These are phyloP conservation scores for Pteronura brasiliensis DNA, from an alignment of 2,113 vertebrate genomes.

Conservation along the genomic window DNA sequence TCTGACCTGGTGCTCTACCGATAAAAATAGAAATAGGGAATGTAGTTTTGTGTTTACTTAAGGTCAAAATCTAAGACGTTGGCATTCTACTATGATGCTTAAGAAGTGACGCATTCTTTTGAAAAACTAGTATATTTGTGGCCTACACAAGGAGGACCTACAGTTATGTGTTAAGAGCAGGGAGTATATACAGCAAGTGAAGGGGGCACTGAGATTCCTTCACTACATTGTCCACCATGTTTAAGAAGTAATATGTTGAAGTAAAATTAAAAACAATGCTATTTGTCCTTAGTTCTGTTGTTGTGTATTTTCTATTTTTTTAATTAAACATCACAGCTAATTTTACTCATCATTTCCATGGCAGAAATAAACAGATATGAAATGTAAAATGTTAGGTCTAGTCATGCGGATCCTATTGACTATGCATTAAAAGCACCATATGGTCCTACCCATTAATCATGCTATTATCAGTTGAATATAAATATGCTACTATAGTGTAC, in stretches of 20 bases:
- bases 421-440: neutral
- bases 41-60: constrained; percentile 31
- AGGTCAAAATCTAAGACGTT: constrained; percentile 16
- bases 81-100: neutral
- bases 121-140: neutral
- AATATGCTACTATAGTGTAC: neutral
- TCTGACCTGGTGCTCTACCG: neutral
- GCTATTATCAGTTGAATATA: neutral
- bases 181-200: neutral
- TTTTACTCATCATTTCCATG: neutral
- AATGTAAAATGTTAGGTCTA: neutral
- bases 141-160: neutral
- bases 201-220: neutral
- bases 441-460: neutral
- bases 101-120: neutral
- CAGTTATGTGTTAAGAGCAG: neutral
- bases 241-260: neutral
- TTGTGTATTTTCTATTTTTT: neutral
- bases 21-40: constrained; percentile 2
- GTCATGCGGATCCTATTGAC: neutral
- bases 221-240: neutral
- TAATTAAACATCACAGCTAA: neutral
- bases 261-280: neutral
- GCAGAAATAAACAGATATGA: constrained; percentile 17
- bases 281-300: neutral